Base-by-base conservation (phyloP, 2,797 vertebrate genomes). In the Argya squamiceps region DNA sequence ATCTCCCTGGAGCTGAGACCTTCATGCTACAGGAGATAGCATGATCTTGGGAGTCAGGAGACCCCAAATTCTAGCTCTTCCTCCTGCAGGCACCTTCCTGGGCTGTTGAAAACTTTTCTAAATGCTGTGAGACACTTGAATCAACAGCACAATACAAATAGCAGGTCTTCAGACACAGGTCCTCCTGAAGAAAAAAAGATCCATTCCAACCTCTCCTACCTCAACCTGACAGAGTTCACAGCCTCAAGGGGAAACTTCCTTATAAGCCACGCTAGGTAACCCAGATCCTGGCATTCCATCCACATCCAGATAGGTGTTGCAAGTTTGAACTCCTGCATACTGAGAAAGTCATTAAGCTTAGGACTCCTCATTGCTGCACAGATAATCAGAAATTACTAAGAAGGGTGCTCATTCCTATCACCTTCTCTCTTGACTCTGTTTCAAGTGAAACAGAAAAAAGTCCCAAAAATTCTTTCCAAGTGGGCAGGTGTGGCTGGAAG, bases 11-110 rank as follows among this genome's bases (percentile, higher is more conserved):
- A 60, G 27, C 12, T 9, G 43, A 85, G n/a, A 56, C 36, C 37
- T 47, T 11, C 0, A 1, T 0, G 41, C 49, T 46, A 23, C 10
- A 6, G 24, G 13, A 70, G 36, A 27, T 19, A 56, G 21, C 24
- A 50, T 7, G 32, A 47, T 17, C 62, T 52, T 39, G 53, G 49
- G 24, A 85, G 37, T 29, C 53, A 55, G 27, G 27, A 60, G 32
- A 18, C 12, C 12, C 4, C 24, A 41, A 22, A 24, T 27, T 36
- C 27, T 14, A 62, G 22, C 32, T 69, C 34, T 34, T 50, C 22
- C 27, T 65, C 43, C 41, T 46, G 63, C 36, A 63, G 30, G 55
- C 10, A 34, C 32, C 27, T 41, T 47, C 39, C 18, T 9, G 2
- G 30, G 43, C 22, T 67, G 26, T 29, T 80, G 13, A 53, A 39